These are phyloP conservation scores for Heliconius charithonia DNA, from an alignment of 2,888 invertebrate species.

Conservation along the genomic window DNA sequence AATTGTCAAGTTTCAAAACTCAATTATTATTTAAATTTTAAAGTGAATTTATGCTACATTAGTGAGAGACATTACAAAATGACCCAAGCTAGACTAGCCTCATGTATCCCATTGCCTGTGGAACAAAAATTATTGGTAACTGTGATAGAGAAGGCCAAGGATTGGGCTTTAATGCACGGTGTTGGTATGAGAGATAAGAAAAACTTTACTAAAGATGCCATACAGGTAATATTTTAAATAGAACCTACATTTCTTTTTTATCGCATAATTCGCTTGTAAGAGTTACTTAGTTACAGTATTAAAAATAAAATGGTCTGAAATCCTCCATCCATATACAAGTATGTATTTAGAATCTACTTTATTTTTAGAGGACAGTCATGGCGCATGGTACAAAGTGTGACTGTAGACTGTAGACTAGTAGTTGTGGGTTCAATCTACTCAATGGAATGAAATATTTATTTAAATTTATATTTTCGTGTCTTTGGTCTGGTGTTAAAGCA, in stretches of 20 bases:
- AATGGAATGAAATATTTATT: too few species aligned
- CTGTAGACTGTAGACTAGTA: too few species aligned
- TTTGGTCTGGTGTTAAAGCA: too few species aligned
- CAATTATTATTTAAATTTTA: not conserved
- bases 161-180: constrained; percentile 94
- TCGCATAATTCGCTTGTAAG: not conserved
- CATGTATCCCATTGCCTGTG: constrained; percentile 87
- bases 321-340: not conserved
- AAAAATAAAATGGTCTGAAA: not conserved
- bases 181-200: constrained; percentile 90
- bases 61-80: constrained; percentile 53
- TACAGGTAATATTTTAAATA: constrained; percentile 78
- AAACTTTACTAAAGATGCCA: constrained; percentile 86
- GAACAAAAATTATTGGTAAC: constrained; percentile 85
- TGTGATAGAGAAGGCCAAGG: constrained; percentile 89
- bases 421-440: too few species aligned
- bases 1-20: not conserved
- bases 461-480: too few species aligned
- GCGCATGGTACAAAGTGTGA: too few species aligned
- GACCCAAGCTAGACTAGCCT: constrained; percentile 78
- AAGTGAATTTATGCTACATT: constrained; percentile 3
- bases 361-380: not conserved
- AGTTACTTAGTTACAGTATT: not conserved
- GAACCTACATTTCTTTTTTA: not conserved
- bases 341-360: not conserved